A percentile compares a stretch with the other conserved stretches of the same genome.
phyloP scores from a whole-genome alignment of 1,140 invertebrate species.

The Heliothis virescens region DNA sequence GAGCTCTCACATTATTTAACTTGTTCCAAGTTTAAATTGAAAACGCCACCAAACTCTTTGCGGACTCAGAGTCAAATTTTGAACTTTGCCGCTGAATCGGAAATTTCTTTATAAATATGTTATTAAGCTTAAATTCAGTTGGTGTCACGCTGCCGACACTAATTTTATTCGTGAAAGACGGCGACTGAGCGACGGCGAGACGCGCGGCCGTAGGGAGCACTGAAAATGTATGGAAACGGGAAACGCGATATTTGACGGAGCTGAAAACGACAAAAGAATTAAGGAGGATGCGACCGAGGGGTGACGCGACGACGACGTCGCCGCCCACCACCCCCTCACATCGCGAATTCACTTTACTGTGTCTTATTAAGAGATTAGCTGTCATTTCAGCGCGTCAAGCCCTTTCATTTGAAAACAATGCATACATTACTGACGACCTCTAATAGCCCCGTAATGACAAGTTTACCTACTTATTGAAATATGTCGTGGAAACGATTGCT shows the following conservation, averaged over 20 bases:
- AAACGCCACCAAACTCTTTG: constrained; percentile 84
- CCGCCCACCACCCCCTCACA: constrained; percentile 54
- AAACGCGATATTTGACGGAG: constrained; percentile 82
- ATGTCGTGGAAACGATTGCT: constrained; percentile 36
- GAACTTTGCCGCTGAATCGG: constrained; percentile 85
- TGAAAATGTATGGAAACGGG: constrained; percentile 84
- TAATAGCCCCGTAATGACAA: constrained; percentile 24
- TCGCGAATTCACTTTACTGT: constrained; percentile 79
- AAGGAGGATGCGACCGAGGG: constrained; percentile 60
- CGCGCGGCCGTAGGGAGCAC: constrained; percentile 53
- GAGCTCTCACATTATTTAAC: constrained; percentile 84
- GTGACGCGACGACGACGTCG: constrained; percentile 60
- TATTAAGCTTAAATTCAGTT: constrained; percentile 85
- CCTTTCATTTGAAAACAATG: constrained; percentile 48
- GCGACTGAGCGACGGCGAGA: constrained; percentile 62
- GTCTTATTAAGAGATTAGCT: constrained; percentile 77
- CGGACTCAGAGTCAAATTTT: constrained; percentile 82
- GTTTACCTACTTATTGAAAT: constrained; percentile 13
- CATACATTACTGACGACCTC: constrained; percentile 23
- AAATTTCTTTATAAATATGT: constrained; percentile 86
- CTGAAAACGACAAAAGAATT: constrained; percentile 85
- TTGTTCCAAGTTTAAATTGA: constrained; percentile 85
- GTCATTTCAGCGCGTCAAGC: constrained; percentile 59
- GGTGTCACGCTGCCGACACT: constrained; percentile 85
- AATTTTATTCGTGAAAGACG: constrained; percentile 84